A percentile compares a stretch with the other conserved stretches of the same genome.
Evolutionary conservation across 2,888 invertebrate species (phyloP).

Genomic region (Drosophila melanocephala): DNA sequence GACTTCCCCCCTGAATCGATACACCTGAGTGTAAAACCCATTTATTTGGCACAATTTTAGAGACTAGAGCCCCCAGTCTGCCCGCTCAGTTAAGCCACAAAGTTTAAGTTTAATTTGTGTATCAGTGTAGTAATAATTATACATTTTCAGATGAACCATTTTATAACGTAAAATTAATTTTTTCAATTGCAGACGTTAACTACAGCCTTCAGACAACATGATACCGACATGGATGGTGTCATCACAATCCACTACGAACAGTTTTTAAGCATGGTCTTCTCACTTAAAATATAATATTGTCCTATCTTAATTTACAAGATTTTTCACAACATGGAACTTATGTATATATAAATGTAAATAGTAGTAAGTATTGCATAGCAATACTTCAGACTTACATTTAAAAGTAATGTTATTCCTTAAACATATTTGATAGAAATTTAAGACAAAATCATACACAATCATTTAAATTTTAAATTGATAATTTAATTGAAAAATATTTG

Average conservation of each 20-base stretch:
- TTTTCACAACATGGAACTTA: conserved; percentile 3
- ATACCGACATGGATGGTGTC: conserved; percentile 96
- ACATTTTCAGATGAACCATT: not conserved
- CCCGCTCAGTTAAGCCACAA: not conserved
- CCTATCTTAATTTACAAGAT: not conserved
- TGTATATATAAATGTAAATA: conserved; percentile 42
- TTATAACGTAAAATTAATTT: not conserved
- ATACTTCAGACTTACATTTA: conserved; percentile 1
- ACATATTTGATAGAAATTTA: not conserved
- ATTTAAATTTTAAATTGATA: not conserved
- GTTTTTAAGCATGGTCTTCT: conserved; percentile 96
- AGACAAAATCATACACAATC: not conserved
- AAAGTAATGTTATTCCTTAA: conserved; percentile 1
- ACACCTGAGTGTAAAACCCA: not conserved
- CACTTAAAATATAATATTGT: conserved; percentile 88
- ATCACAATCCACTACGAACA: conserved; percentile 98
- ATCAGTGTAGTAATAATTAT: not conserved
- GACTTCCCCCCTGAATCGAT: not conserved
- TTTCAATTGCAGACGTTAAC: conserved; percentile 92
- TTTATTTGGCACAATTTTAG: not conserved
- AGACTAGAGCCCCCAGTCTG: not conserved
- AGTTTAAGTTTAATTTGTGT: not conserved
- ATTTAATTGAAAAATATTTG: not conserved
- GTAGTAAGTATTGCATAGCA: conserved; percentile 10
- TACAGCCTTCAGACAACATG: conserved; percentile 93